phyloP scores from a whole-genome alignment of 2,888 invertebrate genomes.

The Prenolepis imparis region DNA sequence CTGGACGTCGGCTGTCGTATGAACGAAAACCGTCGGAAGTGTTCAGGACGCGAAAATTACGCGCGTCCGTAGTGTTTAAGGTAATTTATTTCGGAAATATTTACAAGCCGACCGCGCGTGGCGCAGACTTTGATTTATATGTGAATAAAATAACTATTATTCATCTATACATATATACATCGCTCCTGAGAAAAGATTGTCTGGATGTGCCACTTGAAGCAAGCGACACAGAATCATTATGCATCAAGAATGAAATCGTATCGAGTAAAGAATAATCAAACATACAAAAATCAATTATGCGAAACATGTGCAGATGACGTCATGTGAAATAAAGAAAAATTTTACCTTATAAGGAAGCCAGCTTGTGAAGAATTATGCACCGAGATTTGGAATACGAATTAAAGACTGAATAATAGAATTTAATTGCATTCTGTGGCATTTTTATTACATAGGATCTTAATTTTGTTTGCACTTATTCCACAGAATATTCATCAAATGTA shows the following conservation, averaged over 20 bases:
- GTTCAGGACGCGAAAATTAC: slow-evolving; percentile 25
- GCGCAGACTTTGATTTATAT: slow-evolving; percentile 32
- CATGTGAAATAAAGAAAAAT: slow-evolving; percentile 8
- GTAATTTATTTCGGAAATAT: slow-evolving; percentile 23
- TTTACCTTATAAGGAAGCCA: background rate
- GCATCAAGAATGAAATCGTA: slow-evolving; percentile 22
- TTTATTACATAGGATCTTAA: background rate
- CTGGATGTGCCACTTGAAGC: slow-evolving; percentile 37
- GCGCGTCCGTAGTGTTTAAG: slow-evolving; percentile 11
- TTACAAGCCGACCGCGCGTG: slow-evolving; percentile 8
- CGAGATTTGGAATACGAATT: slow-evolving; percentile 10
- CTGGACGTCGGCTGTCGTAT: background rate
- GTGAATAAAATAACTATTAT: slow-evolving; percentile 26
- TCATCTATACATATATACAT: background rate
- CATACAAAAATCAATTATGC: too few species aligned
- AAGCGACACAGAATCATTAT: slow-evolving; percentile 10
- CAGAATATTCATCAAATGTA: background rate
- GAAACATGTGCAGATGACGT: slow-evolving; percentile 15
- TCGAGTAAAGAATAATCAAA: slow-evolving; percentile 1
- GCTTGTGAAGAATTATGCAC: background rate
- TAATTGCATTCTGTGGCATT: background rate
- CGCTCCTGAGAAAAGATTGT: background rate
- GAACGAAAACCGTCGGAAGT: slow-evolving; percentile 22
- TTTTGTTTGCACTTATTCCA: slow-evolving; percentile 15
- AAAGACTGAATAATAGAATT: slow-evolving; percentile 43